Conservation (phyloP, 2,888 invertebrate species). For the Cosmopolites sordidus region DNA sequence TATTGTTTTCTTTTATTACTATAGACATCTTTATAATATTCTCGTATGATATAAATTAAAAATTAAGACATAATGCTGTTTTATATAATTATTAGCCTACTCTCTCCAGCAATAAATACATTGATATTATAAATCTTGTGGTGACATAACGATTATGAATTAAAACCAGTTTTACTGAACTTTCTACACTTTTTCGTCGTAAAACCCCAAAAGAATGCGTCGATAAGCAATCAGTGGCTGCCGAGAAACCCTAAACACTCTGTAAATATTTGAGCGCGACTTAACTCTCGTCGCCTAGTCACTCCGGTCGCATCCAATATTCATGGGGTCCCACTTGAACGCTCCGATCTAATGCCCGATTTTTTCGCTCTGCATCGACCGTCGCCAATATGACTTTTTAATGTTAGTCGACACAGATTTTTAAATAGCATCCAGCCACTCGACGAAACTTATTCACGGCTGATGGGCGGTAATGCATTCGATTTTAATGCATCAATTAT, state of each 20-base stretch:
- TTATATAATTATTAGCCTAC: no score
- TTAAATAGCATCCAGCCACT: constrained; percentile 14
- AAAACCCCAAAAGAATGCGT: background rate
- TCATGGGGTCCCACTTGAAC: constrained; percentile 31
- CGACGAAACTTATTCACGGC: constrained; percentile 10
- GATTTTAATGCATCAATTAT: constrained; percentile 19
- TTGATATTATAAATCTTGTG: no score
- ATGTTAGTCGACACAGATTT: constrained; percentile 15
- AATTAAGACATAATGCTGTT: no score
- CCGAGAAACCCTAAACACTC: constrained; percentile 29
- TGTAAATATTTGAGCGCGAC: constrained; percentile 38
- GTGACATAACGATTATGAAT: no score
- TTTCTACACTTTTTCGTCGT: background rate
- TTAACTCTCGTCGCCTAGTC: constrained; percentile 34
- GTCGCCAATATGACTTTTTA: constrained; percentile 24
- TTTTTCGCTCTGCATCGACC: background rate
- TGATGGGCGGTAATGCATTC: constrained; percentile 17
- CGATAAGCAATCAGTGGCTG: constrained; percentile 11
- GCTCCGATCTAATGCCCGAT: constrained; percentile 15
- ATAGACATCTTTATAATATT: no score
- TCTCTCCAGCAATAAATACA: no score
- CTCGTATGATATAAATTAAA: no score
- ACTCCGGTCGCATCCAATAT: constrained; percentile 36
- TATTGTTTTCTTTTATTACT: no score
- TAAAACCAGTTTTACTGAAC: no score